phyloP scores from a whole-genome alignment of 2,888 invertebrate genomes.

The Lingula anatina region DNA sequence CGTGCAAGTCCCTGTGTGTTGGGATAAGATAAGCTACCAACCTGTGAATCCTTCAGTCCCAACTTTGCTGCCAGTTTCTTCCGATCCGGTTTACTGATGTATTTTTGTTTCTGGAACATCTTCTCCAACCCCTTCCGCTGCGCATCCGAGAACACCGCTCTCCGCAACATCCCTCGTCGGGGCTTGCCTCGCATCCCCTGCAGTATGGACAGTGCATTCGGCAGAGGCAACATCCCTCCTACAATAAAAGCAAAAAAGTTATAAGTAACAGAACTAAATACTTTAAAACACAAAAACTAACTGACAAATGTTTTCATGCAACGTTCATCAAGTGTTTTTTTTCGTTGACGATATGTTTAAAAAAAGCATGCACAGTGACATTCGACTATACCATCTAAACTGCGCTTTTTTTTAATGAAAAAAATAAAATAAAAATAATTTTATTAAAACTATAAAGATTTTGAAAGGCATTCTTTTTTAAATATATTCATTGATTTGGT shows the following conservation, averaged over 20 bases:
- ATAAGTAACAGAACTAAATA: neutral
- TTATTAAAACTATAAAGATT: too few relatives aligned
- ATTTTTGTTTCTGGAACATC: slow-evolving; percentile 93
- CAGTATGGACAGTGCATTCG: slow-evolving; percentile 44
- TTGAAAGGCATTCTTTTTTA: too few relatives aligned
- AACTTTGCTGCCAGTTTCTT: slow-evolving; percentile 94
- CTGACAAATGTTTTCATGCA: neutral
- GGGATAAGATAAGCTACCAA: too few relatives aligned
- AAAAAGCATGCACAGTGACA: too few relatives aligned
- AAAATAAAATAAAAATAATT: too few relatives aligned
- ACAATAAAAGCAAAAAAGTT: neutral
- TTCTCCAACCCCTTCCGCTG: slow-evolving; percentile 94
- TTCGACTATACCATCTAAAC: too few relatives aligned
- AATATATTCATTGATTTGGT: too few relatives aligned
- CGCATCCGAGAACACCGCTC: slow-evolving; percentile 94
- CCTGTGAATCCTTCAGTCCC: slow-evolving; percentile 96
- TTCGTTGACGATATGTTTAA: too few relatives aligned
- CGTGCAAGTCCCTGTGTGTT: too few relatives aligned
- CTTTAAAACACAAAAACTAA: neutral
- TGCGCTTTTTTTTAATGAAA: too few relatives aligned
- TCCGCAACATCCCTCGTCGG: slow-evolving; percentile 90
- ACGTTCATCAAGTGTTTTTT: too few relatives aligned
- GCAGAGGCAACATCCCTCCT: slow-evolving; percentile 26
- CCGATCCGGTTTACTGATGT: slow-evolving; percentile 96
- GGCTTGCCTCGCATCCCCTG: slow-evolving; percentile 61